Evolutionary conservation across 2,113 vertebrate genomes (phyloP), one percentile per base, ranked within the genome.

Genomic region (Pao palembangensis): DNA sequence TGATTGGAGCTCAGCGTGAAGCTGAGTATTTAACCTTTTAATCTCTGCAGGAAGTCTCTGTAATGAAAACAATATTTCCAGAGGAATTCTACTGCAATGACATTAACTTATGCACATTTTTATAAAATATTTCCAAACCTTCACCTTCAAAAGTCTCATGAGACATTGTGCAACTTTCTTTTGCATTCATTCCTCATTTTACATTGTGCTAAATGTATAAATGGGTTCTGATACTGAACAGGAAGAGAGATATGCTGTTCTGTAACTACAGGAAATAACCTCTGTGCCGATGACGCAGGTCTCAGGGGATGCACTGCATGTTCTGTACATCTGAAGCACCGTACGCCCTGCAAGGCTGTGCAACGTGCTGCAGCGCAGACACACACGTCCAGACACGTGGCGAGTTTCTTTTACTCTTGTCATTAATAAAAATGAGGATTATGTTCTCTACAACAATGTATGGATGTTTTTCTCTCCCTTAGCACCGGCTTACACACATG

Each of bases 181-280:
- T 12, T 11, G 34, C 34, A 38, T 38, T 38, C 11, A 2, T 38
- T 38, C 34, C 34, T 38, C 34, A 38, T 38, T 38, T 38, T 12
- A 12, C 34, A 11, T 12, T 38, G 8, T 38, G 34, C 1, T 38
- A 11, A 38, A 38, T 38, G 34, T 11, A 38, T 38, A 38, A 38
- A 38, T 11, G 34, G 34, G 61, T 69, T 51, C 55, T 58, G 63
- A 68, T 66, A 64, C 67, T 68, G 81, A 80, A 85, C 87, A 87
- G 83, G 83, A 88, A 87, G 60, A 85, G 60, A 81, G 52, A 82
- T 76, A 70, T 66, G 76, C 81, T 85, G 80, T 79, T 85, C 81
- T 76, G 76, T 58, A 76, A 67, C 81, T 81, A 84, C 85, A 87
- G 85, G 81, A 87, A 85, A 76, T 86, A 83, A 85, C 80, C 85